Base-by-base conservation (phyloP, 2,888 invertebrate species). In the Acleris laterana region DNA sequence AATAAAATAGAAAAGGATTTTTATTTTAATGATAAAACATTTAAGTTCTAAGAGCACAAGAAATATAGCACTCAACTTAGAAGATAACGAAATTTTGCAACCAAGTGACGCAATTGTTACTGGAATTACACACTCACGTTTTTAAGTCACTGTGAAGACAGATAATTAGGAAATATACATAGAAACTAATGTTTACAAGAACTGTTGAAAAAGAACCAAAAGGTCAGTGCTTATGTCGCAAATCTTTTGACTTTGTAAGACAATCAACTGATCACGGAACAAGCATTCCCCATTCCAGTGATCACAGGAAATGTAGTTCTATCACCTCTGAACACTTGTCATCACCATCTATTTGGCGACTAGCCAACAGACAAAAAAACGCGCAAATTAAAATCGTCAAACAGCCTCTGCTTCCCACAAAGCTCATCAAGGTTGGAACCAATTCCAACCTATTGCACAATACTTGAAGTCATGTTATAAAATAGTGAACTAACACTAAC, bases 41-140 rank as follows among this genome's bases (percentile, higher is more conserved):
- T 28, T 46, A 46, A 46, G 46, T 46, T 17, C 17, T 44, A 44
- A 7, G 17, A 46, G 2, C n/a, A 46, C 17, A 2, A 17, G 46
- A 46, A 2, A 46, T 17, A n/a, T n/a, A 28, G 57, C 44, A 19
- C 46, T 63, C 52, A 22, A 53, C 20, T 19, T 38, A 55, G 49
- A 22, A 65, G 60, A 65, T 56, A 61, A 56, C 42, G 55, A 44
- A 16, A 55, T 60, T 65, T 65, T 60, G 60, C 65, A 65, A 65
- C 50, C 28, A 44, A 11, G 28, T 60, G 42, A 17, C 55, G 65
- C 65, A 65, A 65, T 13, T 17, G 60, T 49, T 60, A 60, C 46
- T 49, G 60, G 50, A 49, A 49, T 56, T 61, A 60, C 65, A 61
- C 19, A 38, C 63, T 50, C 62, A 65, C 60, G 65, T 44, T 25